Conservation (phyloP, 2,888 invertebrate species). For the Callosobruchus maculatus region DNA sequence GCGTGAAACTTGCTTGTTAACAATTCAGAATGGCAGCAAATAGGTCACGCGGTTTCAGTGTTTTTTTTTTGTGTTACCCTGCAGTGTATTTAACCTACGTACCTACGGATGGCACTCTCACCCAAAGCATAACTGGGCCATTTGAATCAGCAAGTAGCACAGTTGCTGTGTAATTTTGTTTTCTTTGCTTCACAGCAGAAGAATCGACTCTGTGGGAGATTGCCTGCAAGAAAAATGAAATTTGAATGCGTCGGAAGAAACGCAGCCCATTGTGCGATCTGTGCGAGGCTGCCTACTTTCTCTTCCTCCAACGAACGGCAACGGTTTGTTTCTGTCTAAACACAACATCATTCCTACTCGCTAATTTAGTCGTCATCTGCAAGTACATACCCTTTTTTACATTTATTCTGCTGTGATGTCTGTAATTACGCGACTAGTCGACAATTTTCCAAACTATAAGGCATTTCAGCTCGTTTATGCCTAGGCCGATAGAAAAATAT, state of each 20-base stretch:
- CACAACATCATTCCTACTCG: background rate
- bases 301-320: background rate
- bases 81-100: background rate
- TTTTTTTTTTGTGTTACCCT: background rate
- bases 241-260: background rate
- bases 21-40: too few relatives aligned
- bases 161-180: background rate
- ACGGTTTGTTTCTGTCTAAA: background rate
- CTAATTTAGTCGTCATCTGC: background rate
- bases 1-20: too few relatives aligned
- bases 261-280: background rate
- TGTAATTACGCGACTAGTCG: too few relatives aligned
- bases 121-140: slow-evolving; percentile 4
- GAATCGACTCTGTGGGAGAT: background rate
- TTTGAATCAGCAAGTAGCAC: slow-evolving; percentile 1
- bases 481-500: too few relatives aligned
- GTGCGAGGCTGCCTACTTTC: background rate
- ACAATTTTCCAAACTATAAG: too few relatives aligned
- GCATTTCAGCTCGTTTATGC: too few relatives aligned
- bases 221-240: background rate
- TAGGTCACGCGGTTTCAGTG: too few relatives aligned
- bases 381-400: background rate
- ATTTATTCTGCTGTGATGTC: too few relatives aligned
- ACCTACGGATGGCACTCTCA: background rate
- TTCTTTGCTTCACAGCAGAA: background rate